Conservation (phyloP, 2,797 vertebrate species). For the Clarias laeviceps region DNA sequence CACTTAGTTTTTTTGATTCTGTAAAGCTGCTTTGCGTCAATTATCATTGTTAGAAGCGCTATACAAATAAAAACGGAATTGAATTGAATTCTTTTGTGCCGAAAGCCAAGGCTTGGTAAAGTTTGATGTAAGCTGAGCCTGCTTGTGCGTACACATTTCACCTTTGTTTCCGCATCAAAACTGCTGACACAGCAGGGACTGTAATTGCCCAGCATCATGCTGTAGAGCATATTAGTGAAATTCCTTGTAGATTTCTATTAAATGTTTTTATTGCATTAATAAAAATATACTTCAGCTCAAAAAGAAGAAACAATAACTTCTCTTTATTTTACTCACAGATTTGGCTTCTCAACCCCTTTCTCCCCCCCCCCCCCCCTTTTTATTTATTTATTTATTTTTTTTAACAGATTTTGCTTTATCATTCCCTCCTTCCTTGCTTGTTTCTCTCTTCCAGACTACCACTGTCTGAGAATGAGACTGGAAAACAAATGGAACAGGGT, state of each 20-base stretch:
- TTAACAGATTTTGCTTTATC: slow-evolving; percentile 59
- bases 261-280: background rate
- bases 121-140: background rate
- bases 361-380: background rate
- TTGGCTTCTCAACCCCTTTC: slow-evolving; percentile 1
- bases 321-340: slow-evolving; percentile 1
- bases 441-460: slow-evolving; percentile 69
- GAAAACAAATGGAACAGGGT: background rate
- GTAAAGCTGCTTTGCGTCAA: too few relatives aligned
- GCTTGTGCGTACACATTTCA: background rate
- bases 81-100: background rate
- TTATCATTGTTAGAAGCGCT: too few relatives aligned
- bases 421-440: slow-evolving; percentile 66
- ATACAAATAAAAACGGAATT: too few relatives aligned
- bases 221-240: background rate
- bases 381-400: background rate
- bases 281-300: background rate
- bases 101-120: background rate
- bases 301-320: background rate
- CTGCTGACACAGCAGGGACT: background rate
- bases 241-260: background rate
- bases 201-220: background rate
- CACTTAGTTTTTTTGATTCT: too few relatives aligned
- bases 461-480: background rate
- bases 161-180: background rate